phyloP scores from a whole-genome alignment of 2,888 invertebrate species.

The Odontocerum albicorne region DNA sequence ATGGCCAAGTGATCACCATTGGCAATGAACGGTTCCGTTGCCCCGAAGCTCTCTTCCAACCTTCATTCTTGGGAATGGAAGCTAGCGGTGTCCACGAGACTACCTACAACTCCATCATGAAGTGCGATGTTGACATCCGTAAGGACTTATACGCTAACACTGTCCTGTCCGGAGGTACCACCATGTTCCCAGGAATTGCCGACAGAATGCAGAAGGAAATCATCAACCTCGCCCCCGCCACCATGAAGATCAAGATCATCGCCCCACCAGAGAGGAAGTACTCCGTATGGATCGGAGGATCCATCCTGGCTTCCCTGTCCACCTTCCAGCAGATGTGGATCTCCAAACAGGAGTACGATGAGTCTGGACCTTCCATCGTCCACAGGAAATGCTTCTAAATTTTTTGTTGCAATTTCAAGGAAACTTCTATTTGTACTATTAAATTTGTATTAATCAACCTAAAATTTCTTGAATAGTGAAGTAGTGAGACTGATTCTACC shows the following conservation, averaged over 20 bases:
- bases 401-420: too few species aligned
- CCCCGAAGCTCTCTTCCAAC: constrained; percentile 75
- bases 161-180: constrained; percentile 82
- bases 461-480: too few species aligned
- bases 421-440: too few species aligned
- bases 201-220: constrained; percentile 11
- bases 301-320: constrained; percentile 7
- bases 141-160: constrained; percentile 86
- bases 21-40: constrained; percentile 75
- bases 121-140: constrained; percentile 77
- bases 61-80: constrained; percentile 72
- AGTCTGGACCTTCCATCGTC: constrained; percentile 93
- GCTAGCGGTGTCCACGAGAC: constrained; percentile 76
- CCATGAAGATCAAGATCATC: constrained; percentile 77
- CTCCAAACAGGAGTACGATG: constrained; percentile 96
- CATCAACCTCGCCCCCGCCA: constrained; percentile 70
- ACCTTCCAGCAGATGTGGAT: constrained; percentile 57
- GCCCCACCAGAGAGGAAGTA: constrained; percentile 62
- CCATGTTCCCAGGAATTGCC: constrained; percentile 69
- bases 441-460: too few species aligned
- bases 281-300: constrained; percentile 45
- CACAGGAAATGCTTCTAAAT: constrained; percentile 97
- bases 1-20: constrained; percentile 62
- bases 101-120: constrained; percentile 60
- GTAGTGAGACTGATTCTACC: too few species aligned